Conservation (phyloP, 2,888 invertebrate species). For the Drosophila parthenogenetica region DNA sequence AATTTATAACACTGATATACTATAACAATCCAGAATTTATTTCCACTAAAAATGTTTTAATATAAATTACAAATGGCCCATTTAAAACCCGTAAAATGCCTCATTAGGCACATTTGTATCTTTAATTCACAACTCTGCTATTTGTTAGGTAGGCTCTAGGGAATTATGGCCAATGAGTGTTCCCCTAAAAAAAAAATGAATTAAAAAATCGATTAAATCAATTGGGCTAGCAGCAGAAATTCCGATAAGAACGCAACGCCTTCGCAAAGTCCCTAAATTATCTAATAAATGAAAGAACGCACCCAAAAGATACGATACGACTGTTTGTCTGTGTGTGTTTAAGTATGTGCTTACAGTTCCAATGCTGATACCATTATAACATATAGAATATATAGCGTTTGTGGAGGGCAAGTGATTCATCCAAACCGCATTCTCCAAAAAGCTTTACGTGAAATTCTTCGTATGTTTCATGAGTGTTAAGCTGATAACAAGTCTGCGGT, state of each 20-base stretch:
- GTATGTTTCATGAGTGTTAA: conserved; percentile 26
- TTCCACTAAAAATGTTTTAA: too few species aligned
- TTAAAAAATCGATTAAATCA: conserved; percentile 9
- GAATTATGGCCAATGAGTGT: not conserved
- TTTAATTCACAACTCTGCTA: too few species aligned
- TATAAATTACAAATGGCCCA: too few species aligned
- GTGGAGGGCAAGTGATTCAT: conserved; percentile 54
- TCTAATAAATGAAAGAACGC: conserved; percentile 24
- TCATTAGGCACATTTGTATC: too few species aligned
- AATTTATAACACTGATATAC: too few species aligned
- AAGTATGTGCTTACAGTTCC: not conserved
- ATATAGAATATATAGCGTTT: not conserved
- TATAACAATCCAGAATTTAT: too few species aligned
- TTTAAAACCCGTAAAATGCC: too few species aligned
- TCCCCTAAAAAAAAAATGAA: not conserved
- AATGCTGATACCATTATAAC: not conserved
- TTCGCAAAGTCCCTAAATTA: conserved; percentile 19
- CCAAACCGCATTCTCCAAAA: conserved; percentile 33
- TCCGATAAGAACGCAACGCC: conserved; percentile 37
- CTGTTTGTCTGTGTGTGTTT: not conserved
- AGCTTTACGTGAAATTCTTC: conserved; percentile 52
- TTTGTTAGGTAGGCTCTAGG: not conserved
- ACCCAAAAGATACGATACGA: conserved; percentile 34
- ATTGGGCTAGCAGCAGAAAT: conserved; percentile 1
- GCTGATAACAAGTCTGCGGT: conserved; percentile 46